Conservation (phyloP, 2,113 vertebrate species). For the Syrrhaptes paradoxus region DNA sequence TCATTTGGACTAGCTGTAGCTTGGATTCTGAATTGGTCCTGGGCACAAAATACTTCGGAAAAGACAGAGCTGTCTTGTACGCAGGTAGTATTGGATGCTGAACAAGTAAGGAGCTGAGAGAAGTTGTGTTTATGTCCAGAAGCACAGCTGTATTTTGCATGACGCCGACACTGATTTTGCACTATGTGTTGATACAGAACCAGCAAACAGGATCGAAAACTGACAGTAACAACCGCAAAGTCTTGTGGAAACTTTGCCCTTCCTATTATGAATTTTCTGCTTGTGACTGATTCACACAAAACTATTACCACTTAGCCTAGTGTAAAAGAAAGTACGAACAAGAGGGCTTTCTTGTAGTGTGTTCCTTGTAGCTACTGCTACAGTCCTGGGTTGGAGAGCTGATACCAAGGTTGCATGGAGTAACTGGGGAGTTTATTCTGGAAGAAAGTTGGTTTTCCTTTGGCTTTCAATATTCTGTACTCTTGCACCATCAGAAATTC, state of each 20-base stretch:
- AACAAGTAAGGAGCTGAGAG: neutral
- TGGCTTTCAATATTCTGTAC: neutral
- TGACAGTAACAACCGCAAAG: slow-evolving; percentile 64
- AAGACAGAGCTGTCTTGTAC: neutral
- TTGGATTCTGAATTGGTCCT: neutral
- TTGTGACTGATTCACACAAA: neutral
- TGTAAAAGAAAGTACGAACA: neutral
- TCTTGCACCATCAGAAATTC: neutral
- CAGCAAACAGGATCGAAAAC: neutral
- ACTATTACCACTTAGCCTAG: neutral
- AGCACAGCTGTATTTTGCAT: neutral
- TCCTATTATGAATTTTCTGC: slow-evolving; percentile 9
- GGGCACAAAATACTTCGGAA: neutral
- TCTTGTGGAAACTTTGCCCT: neutral
- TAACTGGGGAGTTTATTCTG: neutral
- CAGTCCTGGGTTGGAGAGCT: neutral
- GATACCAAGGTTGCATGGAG: neutral
- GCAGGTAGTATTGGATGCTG: neutral
- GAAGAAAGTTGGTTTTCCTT: neutral
- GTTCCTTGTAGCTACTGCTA: neutral
- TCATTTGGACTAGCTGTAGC: neutral
- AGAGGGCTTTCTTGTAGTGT: neutral
- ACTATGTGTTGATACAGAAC: neutral
- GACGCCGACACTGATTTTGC: neutral
- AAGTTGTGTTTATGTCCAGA: neutral